Evolutionary conservation across 2,797 vertebrate genomes (phyloP), one percentile per base, ranked within the genome.

Genomic region (Periophthalmus magnuspinnatus): DNA sequence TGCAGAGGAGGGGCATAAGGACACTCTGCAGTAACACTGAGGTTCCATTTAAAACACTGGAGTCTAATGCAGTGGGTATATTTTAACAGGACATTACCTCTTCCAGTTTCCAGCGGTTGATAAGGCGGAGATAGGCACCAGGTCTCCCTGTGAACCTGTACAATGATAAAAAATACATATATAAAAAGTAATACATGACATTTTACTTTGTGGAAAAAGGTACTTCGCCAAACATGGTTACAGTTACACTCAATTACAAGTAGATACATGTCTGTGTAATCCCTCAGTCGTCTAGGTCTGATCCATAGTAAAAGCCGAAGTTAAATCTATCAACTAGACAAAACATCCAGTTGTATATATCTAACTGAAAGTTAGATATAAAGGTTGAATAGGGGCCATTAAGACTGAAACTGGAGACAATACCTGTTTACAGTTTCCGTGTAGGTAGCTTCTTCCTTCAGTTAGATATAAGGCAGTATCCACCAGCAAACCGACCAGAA

Each of bases 81-180:
- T 33, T 24, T 65, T 17, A 8, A 21, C 16, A 62, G 45, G 60
- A 70, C 41, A 47, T 72, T 61, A 96, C 96, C 93, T 97, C 96
- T 91, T 97, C 96, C 80, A 97, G 90, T 84, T 96, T 96, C 96
- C 96, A 97, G 83, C 94, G 93, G 87, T 97, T 96, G 91, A 97
- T 95, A 89, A 97, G 94, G 86, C 96, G 95, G 83, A 97, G 90
- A 88, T 97, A 97, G 80, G 95, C 95, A 90, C 96, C 96, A 64
- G 96, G 96, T 80, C 96, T 94, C 84, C 96, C 96, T 71, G 96
- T 96, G 89, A 97, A 97, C 90, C 96, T 97, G 80, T 65, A 62
- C 3, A 32, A 36, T 10, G 10, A 19, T 19, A 59, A 33, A 33
- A 33, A 19, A 59, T 10, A 36, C 8, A 10, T 17, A 6, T 7